Conservation (phyloP, 2,797 vertebrate genomes). For the Nyctalus aviator region DNA sequence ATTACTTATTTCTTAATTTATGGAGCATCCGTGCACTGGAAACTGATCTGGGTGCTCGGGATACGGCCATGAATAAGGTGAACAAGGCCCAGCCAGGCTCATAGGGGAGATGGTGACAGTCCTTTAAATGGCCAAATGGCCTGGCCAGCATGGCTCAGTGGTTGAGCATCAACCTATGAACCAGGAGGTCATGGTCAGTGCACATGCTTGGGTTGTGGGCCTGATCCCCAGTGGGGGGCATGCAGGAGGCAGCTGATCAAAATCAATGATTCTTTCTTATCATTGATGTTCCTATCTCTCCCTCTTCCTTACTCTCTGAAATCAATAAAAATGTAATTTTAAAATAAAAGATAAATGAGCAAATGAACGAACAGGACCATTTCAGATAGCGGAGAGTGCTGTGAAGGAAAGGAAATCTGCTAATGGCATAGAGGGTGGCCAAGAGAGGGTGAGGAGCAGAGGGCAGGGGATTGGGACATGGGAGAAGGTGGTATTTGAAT, state of each 20-base stretch:
- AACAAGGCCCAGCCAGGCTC: background rate
- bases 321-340: too few species aligned
- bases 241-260: too few species aligned
- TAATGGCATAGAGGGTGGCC: background rate
- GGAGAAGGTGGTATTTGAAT: background rate
- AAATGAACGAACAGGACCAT: background rate
- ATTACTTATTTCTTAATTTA: slow-evolving; percentile 60
- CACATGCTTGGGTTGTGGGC: too few species aligned
- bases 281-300: too few species aligned
- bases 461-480: background rate
- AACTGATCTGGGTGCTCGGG: background rate
- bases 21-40: background rate
- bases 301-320: too few species aligned
- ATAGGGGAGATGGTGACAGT: background rate
- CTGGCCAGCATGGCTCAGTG: too few species aligned
- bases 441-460: background rate
- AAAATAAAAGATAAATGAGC: background rate
- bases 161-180: too few species aligned
- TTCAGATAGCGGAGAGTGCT: background rate
- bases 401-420: background rate
- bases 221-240: too few species aligned
- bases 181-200: too few species aligned
- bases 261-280: too few species aligned
- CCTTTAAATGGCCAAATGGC: background rate
- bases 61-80: background rate